Evolutionary conservation across 2,888 invertebrate species (phyloP), one percentile per base, ranked within the genome.

Genomic region (Ferdinandea cuprea): DNA sequence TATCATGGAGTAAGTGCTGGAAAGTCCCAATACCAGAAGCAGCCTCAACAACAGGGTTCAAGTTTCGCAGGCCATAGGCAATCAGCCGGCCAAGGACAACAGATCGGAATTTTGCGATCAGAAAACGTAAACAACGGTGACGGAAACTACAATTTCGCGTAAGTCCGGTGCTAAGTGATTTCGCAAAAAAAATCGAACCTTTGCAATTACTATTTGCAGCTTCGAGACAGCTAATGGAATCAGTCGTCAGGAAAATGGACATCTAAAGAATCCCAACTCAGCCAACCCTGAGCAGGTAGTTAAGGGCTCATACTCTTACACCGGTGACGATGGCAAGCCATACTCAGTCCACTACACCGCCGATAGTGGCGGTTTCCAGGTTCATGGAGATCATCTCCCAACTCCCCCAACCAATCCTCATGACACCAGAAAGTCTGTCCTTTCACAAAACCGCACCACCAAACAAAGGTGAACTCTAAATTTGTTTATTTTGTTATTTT

Each of bases 341-440:
- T 93, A 93, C 84, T 93, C 93, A 13, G 93, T 94, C 3, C 92
- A 93, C 86, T 95, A 95, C 88, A 92, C 94, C 71, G 95, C 95
- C 65, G 95, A 96, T 89, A 94, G 94, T 86, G 95, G 94, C 88
- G 96, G 96, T 72, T 96, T 95, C 91, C 93, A 94, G 87, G 94
- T 95, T 9, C 93, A 93, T 86, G 96, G 96, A 61, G 95, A 95
- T 44, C 96, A 96, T 89, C 90, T 96, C 86, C 96, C 96, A 42
- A 95, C 95, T 32, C 93, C 95, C 6, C 95, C 95, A 40, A 95
- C 95, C 21, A 92, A 95, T 86, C 95, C 95, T 32, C 93, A 85
- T 69, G 86, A 85, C 25, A 86, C 86, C 66, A 74, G 80, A 85
- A 85, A 86, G 86, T 87, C 61, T 63, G 59, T 58, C 13, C 46